Conservation (phyloP, 1,140 invertebrate genomes). For the Drosophila arizonae region DNA sequence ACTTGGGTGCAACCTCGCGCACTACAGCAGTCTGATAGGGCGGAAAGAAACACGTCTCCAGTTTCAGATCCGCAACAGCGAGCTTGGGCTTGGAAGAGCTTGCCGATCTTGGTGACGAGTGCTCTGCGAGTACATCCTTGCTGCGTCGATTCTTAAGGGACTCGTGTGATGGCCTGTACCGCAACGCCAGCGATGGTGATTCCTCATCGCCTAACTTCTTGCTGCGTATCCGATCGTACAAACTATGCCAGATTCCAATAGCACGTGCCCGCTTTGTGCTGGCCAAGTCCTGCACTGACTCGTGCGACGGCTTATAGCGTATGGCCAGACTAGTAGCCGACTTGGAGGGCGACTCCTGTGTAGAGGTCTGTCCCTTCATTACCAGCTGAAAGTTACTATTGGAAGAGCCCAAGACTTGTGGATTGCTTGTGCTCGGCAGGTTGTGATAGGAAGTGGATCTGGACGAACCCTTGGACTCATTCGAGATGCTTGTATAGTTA, state of each 20-base stretch:
- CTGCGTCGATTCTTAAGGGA: conserved; percentile 52
- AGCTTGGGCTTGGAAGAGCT: conserved; percentile 13
- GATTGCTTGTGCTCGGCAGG: neutral
- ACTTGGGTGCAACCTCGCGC: conserved; percentile 56
- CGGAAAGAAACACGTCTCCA: conserved; percentile 60
- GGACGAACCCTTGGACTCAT: neutral
- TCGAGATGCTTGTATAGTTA: conserved; percentile 40
- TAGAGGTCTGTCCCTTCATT: neutral
- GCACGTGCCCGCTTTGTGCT: conserved; percentile 17
- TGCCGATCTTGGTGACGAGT: neutral
- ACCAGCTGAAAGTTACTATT: neutral
- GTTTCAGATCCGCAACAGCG: conserved; percentile 27
- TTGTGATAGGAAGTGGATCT: conserved; percentile 21
- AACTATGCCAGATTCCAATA: conserved; percentile 36
- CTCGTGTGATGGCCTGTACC: conserved; percentile 63
- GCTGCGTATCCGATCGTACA: conserved; percentile 32
- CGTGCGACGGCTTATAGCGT: conserved; percentile 31
- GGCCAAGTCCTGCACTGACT: conserved; percentile 17
- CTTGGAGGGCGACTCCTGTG: neutral
- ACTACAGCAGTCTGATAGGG: conserved; percentile 63
- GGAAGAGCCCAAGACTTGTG: neutral
- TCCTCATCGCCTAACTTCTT: neutral
- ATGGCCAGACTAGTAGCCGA: conserved; percentile 26
- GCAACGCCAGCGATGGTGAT: conserved; percentile 42
- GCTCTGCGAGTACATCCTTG: conserved; percentile 15